phyloP scores from a whole-genome alignment of 2,888 invertebrate species.

The Eupsilia transversa region DNA sequence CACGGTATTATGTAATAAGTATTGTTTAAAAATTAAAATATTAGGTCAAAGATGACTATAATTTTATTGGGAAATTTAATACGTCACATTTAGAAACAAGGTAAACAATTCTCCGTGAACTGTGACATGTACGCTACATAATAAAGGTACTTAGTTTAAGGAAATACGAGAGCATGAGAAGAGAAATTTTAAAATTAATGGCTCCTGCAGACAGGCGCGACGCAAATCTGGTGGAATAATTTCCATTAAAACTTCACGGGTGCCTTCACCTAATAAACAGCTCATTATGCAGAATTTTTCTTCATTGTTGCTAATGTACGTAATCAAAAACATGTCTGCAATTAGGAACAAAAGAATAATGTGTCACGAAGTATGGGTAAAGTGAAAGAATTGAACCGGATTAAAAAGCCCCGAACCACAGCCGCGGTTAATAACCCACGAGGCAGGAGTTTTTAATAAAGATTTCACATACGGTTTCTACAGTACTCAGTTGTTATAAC shows the following conservation, averaged over 20 bases:
- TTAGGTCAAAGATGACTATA: not conserved
- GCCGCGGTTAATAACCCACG: slow-evolving; percentile 39
- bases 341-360: not conserved
- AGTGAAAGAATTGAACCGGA: slow-evolving; percentile 14
- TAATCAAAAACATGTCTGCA: not conserved
- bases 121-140: slow-evolving; percentile 6
- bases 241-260: no score
- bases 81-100: not conserved
- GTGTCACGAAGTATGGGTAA: not conserved
- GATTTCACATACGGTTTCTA: slow-evolving; percentile 46
- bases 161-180: not conserved
- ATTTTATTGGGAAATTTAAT: not conserved
- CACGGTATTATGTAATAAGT: not conserved
- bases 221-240: no score
- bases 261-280: not conserved
- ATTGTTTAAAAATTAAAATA: not conserved
- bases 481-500: slow-evolving; percentile 51
- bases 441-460: slow-evolving; percentile 37
- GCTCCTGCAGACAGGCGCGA: no score
- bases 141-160: not conserved
- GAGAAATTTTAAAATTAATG: not conserved
- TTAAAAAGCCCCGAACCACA: slow-evolving; percentile 6
- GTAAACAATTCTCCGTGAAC: not conserved
- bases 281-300: not conserved
- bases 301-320: not conserved